Percentiles rank a stretch among this genome's conserved stretches.
Evolutionary conservation across 2,113 vertebrate genomes (phyloP).

Genomic region (Panurus biarmicus): DNA sequence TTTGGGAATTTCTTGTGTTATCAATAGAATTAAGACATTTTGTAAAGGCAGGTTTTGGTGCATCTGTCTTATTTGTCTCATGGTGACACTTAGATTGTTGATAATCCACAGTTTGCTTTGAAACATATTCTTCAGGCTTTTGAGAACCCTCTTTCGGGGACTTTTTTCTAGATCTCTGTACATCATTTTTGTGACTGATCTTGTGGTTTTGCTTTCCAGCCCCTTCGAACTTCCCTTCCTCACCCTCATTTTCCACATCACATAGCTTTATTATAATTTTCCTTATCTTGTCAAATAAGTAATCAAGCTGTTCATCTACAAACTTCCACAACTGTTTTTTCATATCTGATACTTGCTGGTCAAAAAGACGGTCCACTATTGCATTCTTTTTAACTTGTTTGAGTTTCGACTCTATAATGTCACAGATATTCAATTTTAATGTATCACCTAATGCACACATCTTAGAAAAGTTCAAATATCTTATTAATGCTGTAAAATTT

Average conservation of each 20-base stretch:
- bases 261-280: constrained; percentile 71
- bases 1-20: constrained; percentile 53
- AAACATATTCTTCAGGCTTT: constrained; percentile 49
- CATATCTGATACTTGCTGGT: constrained; percentile 85
- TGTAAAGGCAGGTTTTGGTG: constrained; percentile 26
- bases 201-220: background rate
- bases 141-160: constrained; percentile 35
- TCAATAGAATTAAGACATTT: constrained; percentile 54
- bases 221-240: constrained; percentile 52
- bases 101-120: constrained; percentile 13
- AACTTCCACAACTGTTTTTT: constrained; percentile 94
- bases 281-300: constrained; percentile 83
- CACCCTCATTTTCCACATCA: constrained; percentile 57
- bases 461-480: constrained; percentile 77
- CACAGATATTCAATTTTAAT: constrained; percentile 81
- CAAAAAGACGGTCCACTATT: constrained; percentile 89
- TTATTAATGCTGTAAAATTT: constrained; percentile 85
- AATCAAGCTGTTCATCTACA: constrained; percentile 89
- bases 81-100: constrained; percentile 19
- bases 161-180: constrained; percentile 37
- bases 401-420: constrained; percentile 79
- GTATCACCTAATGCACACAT: constrained; percentile 72
- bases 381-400: constrained; percentile 85
- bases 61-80: constrained; percentile 35
- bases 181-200: constrained; percentile 35